Base-by-base conservation (phyloP, 1,140 invertebrate genomes). In the Polypedilum pembai region DNA sequence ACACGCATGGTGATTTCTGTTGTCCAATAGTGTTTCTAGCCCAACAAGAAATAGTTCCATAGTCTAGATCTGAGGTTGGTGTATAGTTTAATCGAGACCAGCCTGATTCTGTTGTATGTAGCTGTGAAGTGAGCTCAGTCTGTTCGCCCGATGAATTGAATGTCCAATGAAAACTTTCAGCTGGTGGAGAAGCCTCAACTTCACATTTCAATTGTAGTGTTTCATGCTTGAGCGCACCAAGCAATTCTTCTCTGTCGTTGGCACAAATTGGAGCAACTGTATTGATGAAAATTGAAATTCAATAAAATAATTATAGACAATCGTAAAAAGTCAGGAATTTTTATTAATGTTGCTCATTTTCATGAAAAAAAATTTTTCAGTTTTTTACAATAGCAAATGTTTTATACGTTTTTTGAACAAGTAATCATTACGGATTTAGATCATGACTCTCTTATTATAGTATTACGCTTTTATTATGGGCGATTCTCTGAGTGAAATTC, bases 61-160 rank as follows among this genome's bases (percentile, higher is more conserved):
- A 95, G 83, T 95, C 93, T 83, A 94, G 88, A 82, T 94, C 92
- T 10, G 89, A 89, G 24, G 88, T 88, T 1, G 93, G 93, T 1
- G 92, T 94, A 80, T 94, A 95, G 80, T 92, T 92, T 15, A 94
- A 84, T 1, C 88, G 87, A n/a, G 91, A 92, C 18, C 89, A 84
- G 81, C 81, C 81, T n/a, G 80, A 80, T 80, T 86, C 85, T 77
- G 85, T 87, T 75, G 88, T 87, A 79, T 87, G 88, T 75, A 86
- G 84, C 41, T 87, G 85, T 21, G 89, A 85, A 8, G 91, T 86
- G 66, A 94, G 85, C 79, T 93, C 90, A 0, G 89, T 89, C 79
- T 91, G 87, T 79, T 94, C 92, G 8, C 91, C 91, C 65, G 91
- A 92, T 80, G 92, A 93, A 83, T 94, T 94, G 85, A 94, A 94